Evolutionary conservation across 2,797 vertebrate species (phyloP).

Genomic region (Mormyrops attenuatus): DNA sequence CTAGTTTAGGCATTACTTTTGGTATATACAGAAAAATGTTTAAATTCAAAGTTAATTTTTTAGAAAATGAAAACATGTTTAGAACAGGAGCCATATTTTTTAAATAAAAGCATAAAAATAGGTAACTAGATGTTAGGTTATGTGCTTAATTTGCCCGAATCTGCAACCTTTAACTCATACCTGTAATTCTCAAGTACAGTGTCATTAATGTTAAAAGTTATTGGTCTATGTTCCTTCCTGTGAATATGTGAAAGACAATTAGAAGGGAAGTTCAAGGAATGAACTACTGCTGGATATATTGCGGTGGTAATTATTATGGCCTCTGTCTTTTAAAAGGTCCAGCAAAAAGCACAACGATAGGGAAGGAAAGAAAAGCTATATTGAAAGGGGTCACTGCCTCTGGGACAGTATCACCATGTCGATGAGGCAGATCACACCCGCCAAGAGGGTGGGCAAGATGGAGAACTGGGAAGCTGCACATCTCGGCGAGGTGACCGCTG

Average conservation of each 20-base stretch:
- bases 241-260: not conserved
- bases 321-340: constrained; percentile 48
- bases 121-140: not conserved
- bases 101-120: not conserved
- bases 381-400: constrained; percentile 73
- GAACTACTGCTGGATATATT: not conserved
- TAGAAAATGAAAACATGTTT: not conserved
- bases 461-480: constrained; percentile 90
- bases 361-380: constrained; percentile 45
- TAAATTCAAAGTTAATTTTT: not conserved
- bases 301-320: not conserved
- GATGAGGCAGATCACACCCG: constrained; percentile 79
- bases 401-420: constrained; percentile 88
- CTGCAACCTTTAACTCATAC: not conserved
- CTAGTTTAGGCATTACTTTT: not conserved
- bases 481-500: constrained; percentile 40
- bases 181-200: not conserved
- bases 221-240: not conserved
- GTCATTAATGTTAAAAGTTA: not conserved
- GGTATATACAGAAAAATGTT: not conserved
- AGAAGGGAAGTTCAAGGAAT: not conserved
- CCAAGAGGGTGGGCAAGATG: constrained; percentile 82
- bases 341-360: constrained; percentile 63
- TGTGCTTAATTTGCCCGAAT: not conserved
- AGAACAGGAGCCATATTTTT: not conserved